Evolutionary conservation across 2,797 vertebrate species (phyloP).

Genomic region (Myiotriccus ornatus): DNA sequence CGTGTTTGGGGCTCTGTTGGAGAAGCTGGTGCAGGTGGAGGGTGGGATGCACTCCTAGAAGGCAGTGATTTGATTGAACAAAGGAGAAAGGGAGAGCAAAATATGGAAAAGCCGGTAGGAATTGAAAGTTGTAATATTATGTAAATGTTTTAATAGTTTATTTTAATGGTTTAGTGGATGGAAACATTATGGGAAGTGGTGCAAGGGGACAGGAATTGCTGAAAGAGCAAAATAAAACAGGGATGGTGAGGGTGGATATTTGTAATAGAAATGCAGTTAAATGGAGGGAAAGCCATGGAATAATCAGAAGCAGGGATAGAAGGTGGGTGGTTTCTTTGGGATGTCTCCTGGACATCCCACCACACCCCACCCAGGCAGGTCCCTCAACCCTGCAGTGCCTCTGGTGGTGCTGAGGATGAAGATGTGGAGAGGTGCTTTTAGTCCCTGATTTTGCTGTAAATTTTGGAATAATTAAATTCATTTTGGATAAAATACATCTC

Average conservation of each 20-base stretch:
- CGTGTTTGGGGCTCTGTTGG: neutral
- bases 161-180: neutral
- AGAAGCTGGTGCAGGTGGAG: neutral
- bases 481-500: neutral
- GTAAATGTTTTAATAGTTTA: neutral
- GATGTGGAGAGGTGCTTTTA: neutral
- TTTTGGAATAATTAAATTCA: neutral
- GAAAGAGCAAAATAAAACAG: neutral
- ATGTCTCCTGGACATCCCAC: neutral
- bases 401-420: neutral
- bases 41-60: neutral
- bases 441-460: neutral
- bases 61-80: fast-evolving
- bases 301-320: neutral
- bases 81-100: neutral
- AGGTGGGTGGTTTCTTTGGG: neutral
- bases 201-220: neutral
- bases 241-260: neutral
- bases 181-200: neutral
- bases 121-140: neutral
- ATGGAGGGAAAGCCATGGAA: no score
- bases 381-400: neutral
- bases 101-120: neutral
- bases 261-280: neutral
- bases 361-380: no score